Conservation (phyloP, 2,113 vertebrate species). For the Otus sunia region DNA sequence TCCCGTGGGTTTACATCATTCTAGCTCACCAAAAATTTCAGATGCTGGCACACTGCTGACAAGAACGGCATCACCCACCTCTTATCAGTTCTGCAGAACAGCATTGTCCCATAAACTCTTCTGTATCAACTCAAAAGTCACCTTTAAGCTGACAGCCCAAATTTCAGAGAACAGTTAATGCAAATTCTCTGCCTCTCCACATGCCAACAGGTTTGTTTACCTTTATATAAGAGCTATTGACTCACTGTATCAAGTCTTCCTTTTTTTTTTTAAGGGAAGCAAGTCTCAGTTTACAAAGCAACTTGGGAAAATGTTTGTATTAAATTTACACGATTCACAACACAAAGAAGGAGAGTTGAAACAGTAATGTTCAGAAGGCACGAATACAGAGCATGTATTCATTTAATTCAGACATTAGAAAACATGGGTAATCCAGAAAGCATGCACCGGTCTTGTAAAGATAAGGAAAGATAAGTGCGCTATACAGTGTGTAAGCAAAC, state of each 20-base stretch:
- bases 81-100: background rate
- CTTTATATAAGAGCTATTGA: background rate
- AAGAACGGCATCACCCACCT: background rate
- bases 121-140: background rate
- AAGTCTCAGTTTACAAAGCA: background rate
- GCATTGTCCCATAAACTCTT: background rate
- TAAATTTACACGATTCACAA: background rate
- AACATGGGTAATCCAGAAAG: background rate
- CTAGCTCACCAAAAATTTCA: background rate
- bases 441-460: background rate
- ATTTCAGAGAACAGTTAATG: background rate
- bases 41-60: background rate
- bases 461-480: background rate
- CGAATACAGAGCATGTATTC: background rate
- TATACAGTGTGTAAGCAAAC: background rate
- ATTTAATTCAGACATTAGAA: background rate
- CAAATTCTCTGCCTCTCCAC: background rate
- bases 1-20: background rate
- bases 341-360: background rate
- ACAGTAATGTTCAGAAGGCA: background rate
- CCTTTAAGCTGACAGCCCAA: background rate
- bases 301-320: background rate
- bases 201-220: background rate
- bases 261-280: background rate
- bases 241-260: background rate